phyloP scores from a whole-genome alignment of 2,113 vertebrate genomes.

The Carassius gibelio region DNA sequence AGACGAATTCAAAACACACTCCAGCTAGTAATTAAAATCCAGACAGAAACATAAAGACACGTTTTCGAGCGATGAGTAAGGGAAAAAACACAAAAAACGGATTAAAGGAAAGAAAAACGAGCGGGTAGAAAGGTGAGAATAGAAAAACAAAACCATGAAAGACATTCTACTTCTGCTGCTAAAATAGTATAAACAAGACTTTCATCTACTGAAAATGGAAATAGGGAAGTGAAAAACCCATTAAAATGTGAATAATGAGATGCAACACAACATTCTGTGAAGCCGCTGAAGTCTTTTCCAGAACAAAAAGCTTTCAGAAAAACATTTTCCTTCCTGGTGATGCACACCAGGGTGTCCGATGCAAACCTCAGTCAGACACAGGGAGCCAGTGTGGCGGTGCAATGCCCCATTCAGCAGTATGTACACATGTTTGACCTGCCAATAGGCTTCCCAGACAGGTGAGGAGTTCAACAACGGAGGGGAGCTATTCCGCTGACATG shows the following conservation, averaged over 20 bases:
- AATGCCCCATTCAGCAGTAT: not conserved
- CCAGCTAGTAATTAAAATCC: slow-evolving; percentile 11
- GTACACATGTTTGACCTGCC: slow-evolving; percentile 24
- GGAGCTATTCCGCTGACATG: slow-evolving; percentile 57
- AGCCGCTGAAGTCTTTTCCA: not conserved
- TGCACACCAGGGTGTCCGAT: not conserved
- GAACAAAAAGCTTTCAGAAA: slow-evolving; percentile 26
- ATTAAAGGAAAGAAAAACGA: slow-evolving; percentile 1
- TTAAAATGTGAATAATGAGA: slow-evolving; percentile 10
- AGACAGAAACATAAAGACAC: slow-evolving; percentile 11
- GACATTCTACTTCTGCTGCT: not conserved
- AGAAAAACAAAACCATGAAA: slow-evolving; percentile 13
- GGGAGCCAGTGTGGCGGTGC: not conserved
- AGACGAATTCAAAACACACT: slow-evolving; percentile 35
- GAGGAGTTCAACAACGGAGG: slow-evolving; percentile 49
- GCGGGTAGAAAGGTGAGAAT: not conserved
- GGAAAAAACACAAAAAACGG: not conserved
- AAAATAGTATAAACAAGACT: slow-evolving; percentile 17
- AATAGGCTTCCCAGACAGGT: slow-evolving; percentile 54
- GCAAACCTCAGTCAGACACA: not conserved
- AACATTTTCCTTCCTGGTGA: not conserved
- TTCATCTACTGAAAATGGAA: slow-evolving; percentile 1
- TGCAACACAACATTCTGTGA: slow-evolving; percentile 36
- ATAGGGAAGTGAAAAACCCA: slow-evolving; percentile 17
- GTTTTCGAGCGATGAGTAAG: not conserved